These are phyloP conservation scores for Drosophila gunungcola DNA, from an alignment of 1,140 invertebrate genomes.

Conservation along the genomic window DNA sequence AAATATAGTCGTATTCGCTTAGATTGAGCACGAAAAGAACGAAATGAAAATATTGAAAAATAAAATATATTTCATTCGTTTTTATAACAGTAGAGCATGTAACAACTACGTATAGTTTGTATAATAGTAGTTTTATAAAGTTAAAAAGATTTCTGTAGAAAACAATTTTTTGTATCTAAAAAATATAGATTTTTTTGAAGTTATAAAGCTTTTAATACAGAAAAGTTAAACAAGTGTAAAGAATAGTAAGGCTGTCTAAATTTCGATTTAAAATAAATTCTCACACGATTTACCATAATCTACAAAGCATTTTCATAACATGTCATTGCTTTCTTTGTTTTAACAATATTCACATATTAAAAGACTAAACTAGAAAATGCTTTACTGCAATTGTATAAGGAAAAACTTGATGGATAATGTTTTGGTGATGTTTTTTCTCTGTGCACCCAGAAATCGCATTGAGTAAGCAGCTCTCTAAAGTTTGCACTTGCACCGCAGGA, in stretches of 20 bases:
- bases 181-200: background rate
- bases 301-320: background rate
- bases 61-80: too few species aligned
- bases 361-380: background rate
- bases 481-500: constrained; percentile 75
- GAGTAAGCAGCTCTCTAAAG: constrained; percentile 50
- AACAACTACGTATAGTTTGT: background rate
- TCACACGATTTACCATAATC: background rate
- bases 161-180: too few species aligned
- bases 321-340: background rate
- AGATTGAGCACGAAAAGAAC: too few species aligned
- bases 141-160: too few species aligned
- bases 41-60: too few species aligned
- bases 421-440: constrained; percentile 1
- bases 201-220: background rate
- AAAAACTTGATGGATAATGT: background rate
- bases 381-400: background rate
- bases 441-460: constrained; percentile 11
- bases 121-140: too few species aligned
- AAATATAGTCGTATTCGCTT: too few species aligned
- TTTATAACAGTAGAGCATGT: too few species aligned
- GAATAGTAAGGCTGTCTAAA: background rate
- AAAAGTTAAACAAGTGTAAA: too few species aligned
- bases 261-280: background rate
- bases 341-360: too few species aligned